These are phyloP conservation scores for Hydriomena furcata DNA, from an alignment of 2,888 invertebrate genomes.

Conservation along the genomic window DNA sequence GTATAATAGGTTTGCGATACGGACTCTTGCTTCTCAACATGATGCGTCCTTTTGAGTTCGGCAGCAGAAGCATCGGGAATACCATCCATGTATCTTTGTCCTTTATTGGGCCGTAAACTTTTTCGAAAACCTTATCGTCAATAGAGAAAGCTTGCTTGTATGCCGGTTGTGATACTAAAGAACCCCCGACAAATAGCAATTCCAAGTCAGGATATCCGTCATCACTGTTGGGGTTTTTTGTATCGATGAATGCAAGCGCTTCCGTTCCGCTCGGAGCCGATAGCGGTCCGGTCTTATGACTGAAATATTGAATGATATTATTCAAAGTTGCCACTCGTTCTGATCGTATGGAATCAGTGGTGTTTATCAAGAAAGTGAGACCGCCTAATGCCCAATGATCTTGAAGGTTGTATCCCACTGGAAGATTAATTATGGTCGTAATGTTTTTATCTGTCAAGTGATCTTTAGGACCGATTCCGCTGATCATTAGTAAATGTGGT, in stretches of 20 bases:
- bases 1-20: constrained; percentile 84
- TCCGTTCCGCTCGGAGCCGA: constrained; percentile 69
- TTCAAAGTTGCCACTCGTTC: constrained; percentile 86
- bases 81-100: constrained; percentile 77
- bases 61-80: constrained; percentile 85
- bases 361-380: constrained; percentile 80
- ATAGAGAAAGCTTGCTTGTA: constrained; percentile 60
- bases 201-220: constrained; percentile 84
- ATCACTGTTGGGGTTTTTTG: constrained; percentile 62
- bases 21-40: constrained; percentile 86
- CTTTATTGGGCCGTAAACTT: constrained; percentile 67
- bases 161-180: constrained; percentile 64
- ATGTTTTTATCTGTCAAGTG: constrained; percentile 84
- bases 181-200: constrained; percentile 79
- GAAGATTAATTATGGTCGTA: constrained; percentile 79
- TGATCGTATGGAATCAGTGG: constrained; percentile 60
- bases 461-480: constrained; percentile 87
- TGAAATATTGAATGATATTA: constrained; percentile 81
- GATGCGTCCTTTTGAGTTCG: constrained; percentile 85
- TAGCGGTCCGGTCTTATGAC: constrained; percentile 67
- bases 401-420: constrained; percentile 87
- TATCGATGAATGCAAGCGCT: constrained; percentile 81
- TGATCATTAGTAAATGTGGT: constrained; percentile 91
- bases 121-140: constrained; percentile 68
- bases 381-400: constrained; percentile 88